Conservation (phyloP, 2,797 vertebrate species). For the Meda fulgida region DNA sequence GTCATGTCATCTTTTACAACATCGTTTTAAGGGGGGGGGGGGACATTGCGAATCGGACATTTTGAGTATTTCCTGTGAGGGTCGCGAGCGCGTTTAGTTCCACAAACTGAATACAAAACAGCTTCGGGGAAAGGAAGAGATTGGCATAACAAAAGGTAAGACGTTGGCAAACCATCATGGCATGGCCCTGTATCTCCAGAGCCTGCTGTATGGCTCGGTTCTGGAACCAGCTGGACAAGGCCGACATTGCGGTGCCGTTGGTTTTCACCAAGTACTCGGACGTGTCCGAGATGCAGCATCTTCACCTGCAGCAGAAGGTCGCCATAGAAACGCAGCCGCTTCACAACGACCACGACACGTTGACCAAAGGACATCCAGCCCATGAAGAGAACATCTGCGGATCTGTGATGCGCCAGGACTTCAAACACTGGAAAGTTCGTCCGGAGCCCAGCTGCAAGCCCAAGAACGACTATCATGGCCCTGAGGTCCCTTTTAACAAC, state of each 20-base stretch:
- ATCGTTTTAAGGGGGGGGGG: constrained; percentile 25
- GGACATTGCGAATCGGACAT: constrained; percentile 65
- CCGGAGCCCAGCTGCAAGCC: constrained; percentile 94
- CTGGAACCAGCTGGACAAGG: constrained; percentile 98
- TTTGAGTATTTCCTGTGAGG: constrained; percentile 58
- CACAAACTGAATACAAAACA: constrained; percentile 14
- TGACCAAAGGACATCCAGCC: constrained; percentile 53
- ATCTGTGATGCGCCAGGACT: constrained; percentile 96
- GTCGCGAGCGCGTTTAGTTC: constrained; percentile 18
- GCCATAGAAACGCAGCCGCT: constrained; percentile 87
- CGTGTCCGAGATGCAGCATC: constrained; percentile 84
- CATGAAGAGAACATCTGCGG: constrained; percentile 75
- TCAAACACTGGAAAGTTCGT: constrained; percentile 89
- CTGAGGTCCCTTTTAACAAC: constrained; percentile 89
- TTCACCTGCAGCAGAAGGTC: constrained; percentile 79
- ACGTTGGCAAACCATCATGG: constrained; percentile 80
- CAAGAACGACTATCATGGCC: constrained; percentile 89
- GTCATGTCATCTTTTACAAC: constrained; percentile 47
- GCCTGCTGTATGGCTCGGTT: constrained; percentile 98
- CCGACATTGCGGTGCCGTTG: constrained; percentile 94
- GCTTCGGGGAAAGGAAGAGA: neutral
- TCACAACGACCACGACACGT: constrained; percentile 64
- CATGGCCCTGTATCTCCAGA: constrained; percentile 97
- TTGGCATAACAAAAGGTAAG: neutral
- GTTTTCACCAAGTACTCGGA: constrained; percentile 95